Percentiles rank a stretch among this genome's conserved stretches.
These are phyloP conservation scores for Orchestes rusci DNA, from an alignment of 2,888 invertebrate species.

Conservation along the genomic window DNA sequence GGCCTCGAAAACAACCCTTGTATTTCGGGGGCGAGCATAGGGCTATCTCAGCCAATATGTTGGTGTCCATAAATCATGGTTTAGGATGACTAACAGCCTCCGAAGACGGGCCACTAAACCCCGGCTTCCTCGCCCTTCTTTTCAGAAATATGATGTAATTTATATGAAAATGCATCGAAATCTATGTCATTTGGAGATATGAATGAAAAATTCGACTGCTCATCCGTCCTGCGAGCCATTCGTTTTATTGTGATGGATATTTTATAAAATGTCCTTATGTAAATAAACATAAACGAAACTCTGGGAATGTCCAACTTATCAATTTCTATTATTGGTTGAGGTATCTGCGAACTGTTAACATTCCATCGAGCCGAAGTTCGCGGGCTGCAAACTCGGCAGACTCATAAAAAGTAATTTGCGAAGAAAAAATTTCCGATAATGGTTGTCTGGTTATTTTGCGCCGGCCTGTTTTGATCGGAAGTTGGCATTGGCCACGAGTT, in stretches of 20 bases:
- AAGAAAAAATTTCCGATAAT: constrained; percentile 37
- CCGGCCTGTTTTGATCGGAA: constrained; percentile 28
- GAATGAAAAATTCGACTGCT: constrained; percentile 43
- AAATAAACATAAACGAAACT: constrained; percentile 9
- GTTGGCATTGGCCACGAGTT: constrained; percentile 21
- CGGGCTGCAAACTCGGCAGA: constrained; percentile 33
- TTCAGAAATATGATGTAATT: constrained; percentile 49
- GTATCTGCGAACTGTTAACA: constrained; percentile 32
- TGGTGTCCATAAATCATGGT: constrained; percentile 49
- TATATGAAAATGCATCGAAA: constrained; percentile 49
- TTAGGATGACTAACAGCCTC: constrained; percentile 48
- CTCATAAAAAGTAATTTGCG: constrained; percentile 38
- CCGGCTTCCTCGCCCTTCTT: constrained; percentile 35
- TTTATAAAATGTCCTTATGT: neutral
- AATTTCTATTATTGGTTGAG: constrained; percentile 30
- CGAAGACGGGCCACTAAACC: constrained; percentile 41
- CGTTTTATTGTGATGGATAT: neutral
- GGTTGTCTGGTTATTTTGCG: constrained; percentile 35
- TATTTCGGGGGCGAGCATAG: constrained; percentile 20
- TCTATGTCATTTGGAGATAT: constrained; percentile 47
- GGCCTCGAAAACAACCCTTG: constrained; percentile 19
- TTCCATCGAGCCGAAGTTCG: constrained; percentile 28
- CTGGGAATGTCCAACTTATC: constrained; percentile 25
- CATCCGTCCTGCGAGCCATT: no score
- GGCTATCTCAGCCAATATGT: constrained; percentile 44